A percentile compares a stretch with the other conserved stretches of the same genome.
These are phyloP conservation scores for Leptothorax acervorum DNA, from an alignment of 2,888 invertebrate genomes.

Conservation along the genomic window DNA sequence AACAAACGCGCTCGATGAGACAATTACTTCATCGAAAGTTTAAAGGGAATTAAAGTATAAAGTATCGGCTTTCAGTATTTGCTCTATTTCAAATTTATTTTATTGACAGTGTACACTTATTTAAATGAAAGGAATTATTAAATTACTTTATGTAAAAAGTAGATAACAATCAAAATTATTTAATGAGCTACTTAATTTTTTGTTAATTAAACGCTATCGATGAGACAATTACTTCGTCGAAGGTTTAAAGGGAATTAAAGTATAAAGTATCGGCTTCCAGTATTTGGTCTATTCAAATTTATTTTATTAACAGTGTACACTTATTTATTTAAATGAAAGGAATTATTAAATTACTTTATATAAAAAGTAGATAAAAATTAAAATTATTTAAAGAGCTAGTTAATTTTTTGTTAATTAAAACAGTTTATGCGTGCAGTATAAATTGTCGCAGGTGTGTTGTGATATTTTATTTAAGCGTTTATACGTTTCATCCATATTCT, in stretches of 20 bases:
- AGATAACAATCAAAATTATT: not conserved
- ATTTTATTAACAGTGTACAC: not conserved
- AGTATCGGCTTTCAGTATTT: not conserved
- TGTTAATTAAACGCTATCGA: too few species aligned
- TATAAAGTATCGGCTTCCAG: not conserved
- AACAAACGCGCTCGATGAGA: not conserved
- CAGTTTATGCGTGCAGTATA: not conserved
- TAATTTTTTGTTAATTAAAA: not conserved
- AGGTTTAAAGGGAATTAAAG: not conserved
- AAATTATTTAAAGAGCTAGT: not conserved
- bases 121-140: not conserved
- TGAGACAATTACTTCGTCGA: too few species aligned
- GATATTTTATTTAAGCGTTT: not conserved
- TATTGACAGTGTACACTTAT: not conserved
- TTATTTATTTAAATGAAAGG: not conserved
- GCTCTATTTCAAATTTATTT: not conserved
- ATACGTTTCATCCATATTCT: not conserved
- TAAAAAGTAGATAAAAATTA: not conserved
- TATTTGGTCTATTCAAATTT: not conserved
- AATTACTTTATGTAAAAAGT: not conserved
- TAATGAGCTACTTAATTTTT: not conserved
- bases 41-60: not conserved
- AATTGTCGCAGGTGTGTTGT: not conserved
- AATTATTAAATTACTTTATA: not conserved
- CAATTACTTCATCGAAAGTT: not conserved